These are phyloP conservation scores for Drosophila virilis DNA, from an alignment of 1,140 invertebrate species.

Conservation along the genomic window DNA sequence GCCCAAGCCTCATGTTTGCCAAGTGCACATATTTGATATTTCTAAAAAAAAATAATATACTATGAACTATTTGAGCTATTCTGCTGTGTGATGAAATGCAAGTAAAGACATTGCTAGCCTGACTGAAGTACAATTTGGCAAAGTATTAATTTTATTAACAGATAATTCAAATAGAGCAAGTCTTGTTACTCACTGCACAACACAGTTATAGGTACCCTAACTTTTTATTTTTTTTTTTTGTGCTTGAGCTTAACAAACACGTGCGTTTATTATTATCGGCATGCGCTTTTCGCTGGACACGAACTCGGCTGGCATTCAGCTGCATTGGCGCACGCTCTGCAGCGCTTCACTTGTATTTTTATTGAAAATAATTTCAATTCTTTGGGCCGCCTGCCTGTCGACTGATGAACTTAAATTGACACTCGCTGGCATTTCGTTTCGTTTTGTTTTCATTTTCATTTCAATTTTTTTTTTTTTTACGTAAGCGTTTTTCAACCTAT, in stretches of 20 bases:
- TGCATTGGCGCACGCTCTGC: neutral
- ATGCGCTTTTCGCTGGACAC: constrained; percentile 26
- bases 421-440: constrained; percentile 60
- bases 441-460: constrained; percentile 43
- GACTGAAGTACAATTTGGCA: too few relatives aligned
- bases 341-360: constrained; percentile 38
- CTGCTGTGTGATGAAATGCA: too few relatives aligned
- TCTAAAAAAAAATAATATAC: too few relatives aligned
- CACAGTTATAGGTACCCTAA: neutral
- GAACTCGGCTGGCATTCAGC: constrained; percentile 20
- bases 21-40: too few relatives aligned
- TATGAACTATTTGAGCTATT: too few relatives aligned
- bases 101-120: too few relatives aligned
- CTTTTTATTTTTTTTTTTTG: neutral
- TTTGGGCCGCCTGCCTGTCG: constrained; percentile 7
- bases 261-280: constrained; percentile 47
- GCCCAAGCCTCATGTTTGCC: too few relatives aligned
- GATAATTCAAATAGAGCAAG: too few relatives aligned
- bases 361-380: constrained; percentile 55
- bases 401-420: constrained; percentile 77
- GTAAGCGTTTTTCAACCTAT: constrained; percentile 50
- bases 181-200: too few relatives aligned
- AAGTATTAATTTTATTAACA: too few relatives aligned
- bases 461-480: constrained; percentile 18
- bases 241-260: constrained; percentile 5